These are phyloP conservation scores for Stramonita haemastoma DNA, from an alignment of 2,888 invertebrate species.

Conservation along the genomic window DNA sequence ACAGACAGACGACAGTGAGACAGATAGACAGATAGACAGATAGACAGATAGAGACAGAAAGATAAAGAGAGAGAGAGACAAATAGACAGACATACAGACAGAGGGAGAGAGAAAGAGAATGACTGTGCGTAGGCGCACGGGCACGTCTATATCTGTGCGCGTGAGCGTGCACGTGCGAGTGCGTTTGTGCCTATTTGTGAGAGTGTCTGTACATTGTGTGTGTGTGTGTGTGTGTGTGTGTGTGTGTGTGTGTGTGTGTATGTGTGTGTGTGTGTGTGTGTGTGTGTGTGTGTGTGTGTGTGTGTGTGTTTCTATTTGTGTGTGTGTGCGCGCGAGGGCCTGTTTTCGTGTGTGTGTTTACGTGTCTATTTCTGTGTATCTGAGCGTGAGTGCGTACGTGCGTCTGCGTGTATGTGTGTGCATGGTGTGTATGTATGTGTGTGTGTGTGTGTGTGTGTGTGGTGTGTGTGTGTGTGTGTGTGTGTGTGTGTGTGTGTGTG, in stretches of 20 bases:
- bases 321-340: background rate
- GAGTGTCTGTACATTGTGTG: background rate
- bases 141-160: background rate
- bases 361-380: background rate
- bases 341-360: background rate
- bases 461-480: background rate
- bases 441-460: slow-evolving; percentile 10
- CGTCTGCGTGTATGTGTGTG: background rate
- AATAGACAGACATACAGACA: too few relatives aligned
- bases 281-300: background rate
- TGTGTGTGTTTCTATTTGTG: background rate
- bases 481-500: background rate
- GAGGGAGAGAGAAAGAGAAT: too few relatives aligned
- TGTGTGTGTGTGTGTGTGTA: background rate
- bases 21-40: too few relatives aligned
- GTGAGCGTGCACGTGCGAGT: background rate
- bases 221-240: slow-evolving; percentile 9
- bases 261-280: background rate
- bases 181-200: background rate
- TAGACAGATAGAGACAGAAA: too few relatives aligned
- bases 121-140: background rate
- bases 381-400: background rate
- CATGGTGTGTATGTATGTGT: too few relatives aligned
- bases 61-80: too few relatives aligned
- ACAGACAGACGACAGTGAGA: too few relatives aligned